Base-by-base conservation (phyloP, 1,140 invertebrate genomes). In the Argopecten irradians region DNA sequence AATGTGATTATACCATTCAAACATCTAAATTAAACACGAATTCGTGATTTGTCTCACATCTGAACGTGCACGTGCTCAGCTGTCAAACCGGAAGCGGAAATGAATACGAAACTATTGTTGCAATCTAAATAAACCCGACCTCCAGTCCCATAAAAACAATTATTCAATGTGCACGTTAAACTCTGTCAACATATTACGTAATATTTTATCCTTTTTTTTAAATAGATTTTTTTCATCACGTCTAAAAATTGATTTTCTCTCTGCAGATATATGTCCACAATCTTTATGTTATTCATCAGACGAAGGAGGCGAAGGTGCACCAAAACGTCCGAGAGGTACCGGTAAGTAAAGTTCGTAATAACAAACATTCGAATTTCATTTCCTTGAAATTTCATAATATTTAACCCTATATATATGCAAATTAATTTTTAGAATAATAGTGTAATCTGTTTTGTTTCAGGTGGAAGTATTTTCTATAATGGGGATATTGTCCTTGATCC, bases 401-500 rank as follows among this genome's bases (percentile, higher is more conserved):
- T 1, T 8, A 5, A 71, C 55, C 28, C n/a, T 5, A 71, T n/a
- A 7, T 1, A 84, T 33, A 34, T 84, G 8, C 22, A 84, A 33
- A 86, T 28, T n/a, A n/a, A 41, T 22, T 82, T 34, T 36, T 85
- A 85, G 3, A 84, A 2, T 84, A 84, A 19, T 83, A 8, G 33
- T 33, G 35, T 9, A 8, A 5, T 86, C 46, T 55, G 32, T 89
- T n/a, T 35, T 19, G 33, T 36, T 34, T 83, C 46, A 90, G 89
- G 82, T 82, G 87, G 90, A 28, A 90, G 86, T 46, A 86, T 90
- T n/a, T 92, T 93, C 36, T 92, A 90, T 32, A 91, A 93, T 84
- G 92, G 92, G 0, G 92, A 93, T 83, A 92, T 93, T 36, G 88
- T 92, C 2, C 82, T 93, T 11, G 91, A 92, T 55, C 87, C 86